Evolutionary conservation across 2,888 invertebrate genomes (phyloP), one percentile per base, ranked within the genome.

Genomic region (Rhagium mordax): DNA sequence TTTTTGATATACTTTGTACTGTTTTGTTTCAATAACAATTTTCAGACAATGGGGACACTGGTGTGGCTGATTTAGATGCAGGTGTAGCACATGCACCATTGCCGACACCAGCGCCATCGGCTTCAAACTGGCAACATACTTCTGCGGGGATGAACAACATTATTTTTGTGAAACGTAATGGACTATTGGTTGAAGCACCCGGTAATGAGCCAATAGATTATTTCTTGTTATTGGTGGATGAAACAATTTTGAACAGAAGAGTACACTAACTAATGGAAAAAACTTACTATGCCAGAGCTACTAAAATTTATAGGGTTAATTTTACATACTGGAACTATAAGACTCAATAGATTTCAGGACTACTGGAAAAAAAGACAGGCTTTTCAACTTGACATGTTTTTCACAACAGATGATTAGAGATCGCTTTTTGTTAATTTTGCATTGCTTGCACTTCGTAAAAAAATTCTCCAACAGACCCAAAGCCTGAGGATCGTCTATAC

Each of bases 401-500:
- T 5, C 10, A 15, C 41, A 62, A 41, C 41, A 49, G 7, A 70
- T 70, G 70, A 55, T 62, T 47, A 41, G 62, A 13, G 53, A 70
- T 62, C 61, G 70, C 33, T 62, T 70, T 41, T 47, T 24, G 16
- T 41, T 55, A n/a, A 70, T 70, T 33, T 3, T 33, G 10, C 33
- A 13, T 10, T 33, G 33, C 33, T 33, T 33, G 10, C 33, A 33
- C 13, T 33, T 33, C 13, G 33, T n/a, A n/a, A n/a, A n/a, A n/a
- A n/a, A n/a, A n/a, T n/a, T n/a, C n/a, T n/a, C n/a, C n/a, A n/a
- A n/a, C n/a, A n/a, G n/a, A n/a, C n/a, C n/a, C n/a, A n/a, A n/a
- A 33, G 13, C 33, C 33, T 33, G 33, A 10, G 33, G 75, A 77
- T 51, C 48, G 66, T 13, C 57, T 75, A 51, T 71, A 65, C 24